These are phyloP conservation scores for Pteronura brasiliensis DNA, from an alignment of 2,113 vertebrate genomes.

Conservation along the genomic window DNA sequence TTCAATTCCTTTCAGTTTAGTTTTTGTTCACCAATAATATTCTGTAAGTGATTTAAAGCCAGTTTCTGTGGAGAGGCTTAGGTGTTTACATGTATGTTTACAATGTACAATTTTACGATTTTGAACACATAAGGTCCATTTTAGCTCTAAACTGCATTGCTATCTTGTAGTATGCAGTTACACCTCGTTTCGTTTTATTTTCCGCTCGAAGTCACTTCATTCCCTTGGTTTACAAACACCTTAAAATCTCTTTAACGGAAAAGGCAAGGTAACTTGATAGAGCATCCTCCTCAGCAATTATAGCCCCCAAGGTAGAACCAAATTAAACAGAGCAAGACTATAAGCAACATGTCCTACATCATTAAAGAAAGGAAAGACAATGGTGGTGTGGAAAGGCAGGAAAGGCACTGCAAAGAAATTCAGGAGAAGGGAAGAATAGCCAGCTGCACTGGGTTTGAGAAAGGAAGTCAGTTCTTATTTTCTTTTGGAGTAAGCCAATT, in stretches of 20 bases:
- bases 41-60: background rate
- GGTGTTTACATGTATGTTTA: background rate
- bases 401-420: background rate
- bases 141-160: background rate
- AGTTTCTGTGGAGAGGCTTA: background rate
- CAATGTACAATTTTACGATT: background rate
- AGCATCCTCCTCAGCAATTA: background rate
- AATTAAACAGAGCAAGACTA: background rate
- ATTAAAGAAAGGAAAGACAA: background rate
- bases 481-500: background rate
- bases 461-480: background rate
- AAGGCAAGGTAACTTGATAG: background rate
- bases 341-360: background rate
- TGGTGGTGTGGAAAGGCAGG: background rate
- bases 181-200: background rate
- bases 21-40: background rate
- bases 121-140: background rate
- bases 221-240: conserved; percentile 2
- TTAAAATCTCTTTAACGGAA: conserved; percentile 34
- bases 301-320: background rate
- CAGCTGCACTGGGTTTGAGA: background rate
- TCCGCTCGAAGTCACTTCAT: background rate
- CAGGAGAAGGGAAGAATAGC: background rate
- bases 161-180: background rate
- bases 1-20: background rate